Evolutionary conservation across 1,140 invertebrate genomes (phyloP).

Genomic region (Pomacea maculata): DNA sequence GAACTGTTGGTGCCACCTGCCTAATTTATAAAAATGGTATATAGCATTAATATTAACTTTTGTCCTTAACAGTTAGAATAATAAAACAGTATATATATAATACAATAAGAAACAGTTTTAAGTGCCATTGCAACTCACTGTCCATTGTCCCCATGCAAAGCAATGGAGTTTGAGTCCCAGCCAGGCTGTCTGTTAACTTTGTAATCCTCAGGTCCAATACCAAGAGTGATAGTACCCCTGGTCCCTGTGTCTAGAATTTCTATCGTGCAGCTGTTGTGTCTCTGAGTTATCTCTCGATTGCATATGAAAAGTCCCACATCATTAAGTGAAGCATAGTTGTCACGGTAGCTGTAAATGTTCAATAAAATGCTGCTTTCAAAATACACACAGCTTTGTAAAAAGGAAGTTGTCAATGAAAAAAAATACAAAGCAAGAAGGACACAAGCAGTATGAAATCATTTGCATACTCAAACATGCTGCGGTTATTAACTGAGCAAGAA

Average conservation of each 20-base stretch:
- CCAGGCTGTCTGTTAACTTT: conserved; percentile 16
- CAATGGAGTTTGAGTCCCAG: conserved; percentile 21
- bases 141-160: conserved; percentile 29
- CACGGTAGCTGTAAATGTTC: conserved; percentile 18
- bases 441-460: no score
- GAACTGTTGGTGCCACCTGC: not conserved
- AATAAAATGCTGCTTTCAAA: not conserved
- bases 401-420: no score
- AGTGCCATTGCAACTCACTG: conserved; percentile 11
- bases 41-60: not conserved
- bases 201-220: conserved; percentile 35
- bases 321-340: conserved; percentile 1
- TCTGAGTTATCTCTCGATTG: conserved; percentile 17
- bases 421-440: no score
- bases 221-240: conserved; percentile 24
- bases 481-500: no score
- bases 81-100: not conserved
- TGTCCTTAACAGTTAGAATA: not conserved
- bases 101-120: not conserved
- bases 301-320: conserved; percentile 17
- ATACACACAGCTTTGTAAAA: not conserved
- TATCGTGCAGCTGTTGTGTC: conserved; percentile 28
- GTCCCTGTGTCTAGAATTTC: conserved; percentile 9
- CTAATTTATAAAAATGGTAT: not conserved
- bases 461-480: no score